Conservation (phyloP, 2,797 vertebrate species). For the Tinamus major region DNA sequence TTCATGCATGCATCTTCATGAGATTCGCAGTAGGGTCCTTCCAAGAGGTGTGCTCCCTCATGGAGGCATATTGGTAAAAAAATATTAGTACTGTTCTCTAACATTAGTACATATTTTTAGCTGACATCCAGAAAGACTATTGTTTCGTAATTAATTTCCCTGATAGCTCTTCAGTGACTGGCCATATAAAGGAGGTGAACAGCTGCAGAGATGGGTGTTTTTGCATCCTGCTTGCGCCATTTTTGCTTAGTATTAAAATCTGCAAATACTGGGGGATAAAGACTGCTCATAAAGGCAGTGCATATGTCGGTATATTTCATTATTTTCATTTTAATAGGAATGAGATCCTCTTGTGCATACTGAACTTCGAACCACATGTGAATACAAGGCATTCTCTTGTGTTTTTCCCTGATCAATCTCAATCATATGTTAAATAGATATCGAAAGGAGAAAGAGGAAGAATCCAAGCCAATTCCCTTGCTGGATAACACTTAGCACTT, state of each 20-base stretch:
- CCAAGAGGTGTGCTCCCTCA: neutral
- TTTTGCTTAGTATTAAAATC: neutral
- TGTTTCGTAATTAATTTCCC: neutral
- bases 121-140: neutral
- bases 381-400: neutral
- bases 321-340: neutral
- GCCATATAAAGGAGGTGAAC: neutral
- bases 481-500: conserved; percentile 59
- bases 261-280: neutral
- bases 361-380: conserved; percentile 12
- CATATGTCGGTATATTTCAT: neutral
- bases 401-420: conserved; percentile 45
- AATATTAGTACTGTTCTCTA: neutral
- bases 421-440: neutral
- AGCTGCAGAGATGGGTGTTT: neutral
- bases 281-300: neutral
- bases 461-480: conserved; percentile 23
- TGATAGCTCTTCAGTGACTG: neutral
- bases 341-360: neutral
- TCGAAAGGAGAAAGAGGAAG: neutral
- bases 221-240: neutral
- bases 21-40: neutral
- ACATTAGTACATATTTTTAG: neutral
- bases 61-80: neutral
- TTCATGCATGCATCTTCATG: neutral